These are phyloP conservation scores for Suillia variegata DNA, from an alignment of 2,888 invertebrate genomes.

Conservation along the genomic window DNA sequence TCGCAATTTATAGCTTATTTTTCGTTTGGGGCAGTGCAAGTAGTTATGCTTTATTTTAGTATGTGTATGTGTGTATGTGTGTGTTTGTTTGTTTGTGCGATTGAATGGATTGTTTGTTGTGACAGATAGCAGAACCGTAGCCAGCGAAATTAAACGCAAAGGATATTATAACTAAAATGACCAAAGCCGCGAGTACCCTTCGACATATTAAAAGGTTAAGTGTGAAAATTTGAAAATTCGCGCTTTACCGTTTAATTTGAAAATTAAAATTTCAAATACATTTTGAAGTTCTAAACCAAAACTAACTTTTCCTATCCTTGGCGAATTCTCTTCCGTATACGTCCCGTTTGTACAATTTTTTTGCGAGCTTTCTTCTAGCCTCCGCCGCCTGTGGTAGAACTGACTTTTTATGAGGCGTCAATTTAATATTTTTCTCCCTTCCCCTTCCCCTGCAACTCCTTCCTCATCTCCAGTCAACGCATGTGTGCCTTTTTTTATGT, in stretches of 20 bases:
- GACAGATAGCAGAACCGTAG: no score
- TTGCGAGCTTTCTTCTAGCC: no score
- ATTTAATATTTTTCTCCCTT: constrained; percentile 26
- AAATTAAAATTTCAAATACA: no score
- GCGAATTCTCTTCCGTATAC: no score
- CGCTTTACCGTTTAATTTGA: no score
- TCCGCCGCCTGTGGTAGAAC: no score
- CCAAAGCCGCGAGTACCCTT: no score
- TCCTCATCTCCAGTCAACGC: not conserved
- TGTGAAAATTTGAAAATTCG: no score
- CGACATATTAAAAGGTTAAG: no score
- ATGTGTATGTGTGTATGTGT: not conserved
- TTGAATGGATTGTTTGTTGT: constrained; percentile 4
- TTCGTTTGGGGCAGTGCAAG: not conserved
- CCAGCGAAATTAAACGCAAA: no score
- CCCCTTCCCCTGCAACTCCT: not conserved
- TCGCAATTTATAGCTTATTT: constrained; percentile 8
- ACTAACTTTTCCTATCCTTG: constrained; percentile 5
- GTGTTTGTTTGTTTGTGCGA: not conserved
- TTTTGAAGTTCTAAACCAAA: constrained; percentile 1
- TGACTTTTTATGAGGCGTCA: constrained; percentile 32
- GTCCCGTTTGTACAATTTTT: no score
- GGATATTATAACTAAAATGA: no score
- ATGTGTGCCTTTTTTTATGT: not conserved
- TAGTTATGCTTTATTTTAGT: not conserved